Percentiles rank a stretch among this genome's conserved stretches.
Conservation (phyloP, 2,888 invertebrate species). For the Erebia palarica region DNA sequence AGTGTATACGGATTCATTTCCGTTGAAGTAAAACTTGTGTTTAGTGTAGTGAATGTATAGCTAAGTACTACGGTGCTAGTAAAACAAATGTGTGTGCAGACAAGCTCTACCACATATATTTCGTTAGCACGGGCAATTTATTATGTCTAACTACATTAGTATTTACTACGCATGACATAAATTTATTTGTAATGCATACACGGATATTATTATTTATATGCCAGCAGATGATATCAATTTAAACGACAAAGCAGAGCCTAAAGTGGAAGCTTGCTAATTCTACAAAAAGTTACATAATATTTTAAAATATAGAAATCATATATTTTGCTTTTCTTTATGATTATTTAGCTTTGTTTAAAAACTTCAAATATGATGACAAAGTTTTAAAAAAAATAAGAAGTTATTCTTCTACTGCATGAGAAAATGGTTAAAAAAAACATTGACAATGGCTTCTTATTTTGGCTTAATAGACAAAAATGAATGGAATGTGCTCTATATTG, state of each 20-base stretch:
- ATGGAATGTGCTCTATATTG: too few species aligned
- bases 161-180: conserved; percentile 4
- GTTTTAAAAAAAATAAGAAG: too few species aligned
- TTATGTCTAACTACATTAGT: conserved; percentile 15
- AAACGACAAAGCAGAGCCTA: neutral
- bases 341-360: too few species aligned
- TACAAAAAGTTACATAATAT: too few species aligned
- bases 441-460: neutral
- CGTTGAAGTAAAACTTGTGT: conserved; percentile 29
- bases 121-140: conserved; percentile 19
- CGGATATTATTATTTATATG: neutral
- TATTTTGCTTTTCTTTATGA: too few species aligned
- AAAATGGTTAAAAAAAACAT: too few species aligned
- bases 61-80: conserved; percentile 1
- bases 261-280: neutral
- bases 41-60: conserved; percentile 19
- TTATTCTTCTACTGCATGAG: too few species aligned
- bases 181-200: neutral
- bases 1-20: conserved; percentile 28
- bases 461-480: neutral
- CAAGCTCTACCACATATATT: conserved; percentile 7
- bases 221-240: neutral
- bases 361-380: too few species aligned
- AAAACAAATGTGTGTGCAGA: conserved; percentile 5
- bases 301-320: too few species aligned